Evolutionary conservation across 2,113 vertebrate genomes (phyloP).

Genomic region (Cyanoramphus novaezelandiae): DNA sequence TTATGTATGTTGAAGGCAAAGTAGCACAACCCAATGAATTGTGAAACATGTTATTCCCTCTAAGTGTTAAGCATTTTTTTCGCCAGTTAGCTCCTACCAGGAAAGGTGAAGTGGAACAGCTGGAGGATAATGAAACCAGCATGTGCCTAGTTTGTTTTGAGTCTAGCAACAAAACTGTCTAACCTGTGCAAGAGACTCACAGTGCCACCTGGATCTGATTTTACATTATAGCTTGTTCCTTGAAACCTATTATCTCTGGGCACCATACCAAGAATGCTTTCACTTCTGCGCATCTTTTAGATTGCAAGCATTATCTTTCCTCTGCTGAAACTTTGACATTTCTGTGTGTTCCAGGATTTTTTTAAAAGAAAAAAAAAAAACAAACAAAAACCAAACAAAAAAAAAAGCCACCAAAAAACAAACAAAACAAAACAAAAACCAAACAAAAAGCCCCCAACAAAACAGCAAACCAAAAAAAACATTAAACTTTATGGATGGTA

Average conservation of each 20-base stretch:
- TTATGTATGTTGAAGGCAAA: slow-evolving; percentile 43
- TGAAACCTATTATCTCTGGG: slow-evolving; percentile 69
- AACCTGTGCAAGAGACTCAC: slow-evolving; percentile 53
- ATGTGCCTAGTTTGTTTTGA: slow-evolving; percentile 66
- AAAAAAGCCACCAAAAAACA: too few species aligned
- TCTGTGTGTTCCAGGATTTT: neutral
- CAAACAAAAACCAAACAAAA: too few species aligned
- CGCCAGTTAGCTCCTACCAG: slow-evolving; percentile 43
- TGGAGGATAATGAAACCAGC: slow-evolving; percentile 71
- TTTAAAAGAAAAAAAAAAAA: neutral
- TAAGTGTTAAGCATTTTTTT: slow-evolving; percentile 59
- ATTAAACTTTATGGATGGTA: neutral
- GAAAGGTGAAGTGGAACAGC: slow-evolving; percentile 71
- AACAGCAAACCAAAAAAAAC: neutral
- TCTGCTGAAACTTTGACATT: neutral
- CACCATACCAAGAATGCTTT: slow-evolving; percentile 60
- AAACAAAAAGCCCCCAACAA: neutral
- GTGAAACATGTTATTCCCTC: slow-evolving; percentile 48
- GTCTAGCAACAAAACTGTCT: slow-evolving; percentile 59
- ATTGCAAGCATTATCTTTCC: slow-evolving; percentile 21
- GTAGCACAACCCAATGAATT: slow-evolving; percentile 35
- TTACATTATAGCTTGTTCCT: slow-evolving; percentile 58
- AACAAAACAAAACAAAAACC: too few species aligned
- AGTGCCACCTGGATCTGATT: slow-evolving; percentile 64
- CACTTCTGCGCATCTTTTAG: slow-evolving; percentile 20